Evolutionary conservation across 2,113 vertebrate species (phyloP).

Genomic region (Corvus cornix): DNA sequence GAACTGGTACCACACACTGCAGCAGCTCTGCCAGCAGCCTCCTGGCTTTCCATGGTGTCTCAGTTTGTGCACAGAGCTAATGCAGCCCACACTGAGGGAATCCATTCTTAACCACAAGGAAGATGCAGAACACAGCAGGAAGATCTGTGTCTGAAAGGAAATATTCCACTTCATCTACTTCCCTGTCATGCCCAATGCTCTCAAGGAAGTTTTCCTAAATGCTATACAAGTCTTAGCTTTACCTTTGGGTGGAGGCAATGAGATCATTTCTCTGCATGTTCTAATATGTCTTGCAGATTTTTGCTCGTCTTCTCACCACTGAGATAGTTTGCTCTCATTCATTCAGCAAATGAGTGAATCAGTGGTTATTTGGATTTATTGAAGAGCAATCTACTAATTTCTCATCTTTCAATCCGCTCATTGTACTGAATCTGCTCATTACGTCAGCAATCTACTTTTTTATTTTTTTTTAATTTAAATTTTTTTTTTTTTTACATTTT

Average conservation of each 20-base stretch:
- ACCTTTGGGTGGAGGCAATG: constrained; percentile 33
- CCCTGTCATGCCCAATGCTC: neutral
- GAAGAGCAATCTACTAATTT: neutral
- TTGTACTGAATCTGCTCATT: neutral
- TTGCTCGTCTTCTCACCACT: neutral
- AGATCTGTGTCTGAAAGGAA: neutral
- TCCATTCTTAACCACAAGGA: neutral
- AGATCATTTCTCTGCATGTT: constrained; percentile 48
- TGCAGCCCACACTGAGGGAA: neutral
- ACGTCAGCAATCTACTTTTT: neutral
- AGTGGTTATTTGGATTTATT: constrained; percentile 25
- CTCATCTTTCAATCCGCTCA: neutral
- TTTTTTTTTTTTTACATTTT: neutral
- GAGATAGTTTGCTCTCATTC: constrained; percentile 20
- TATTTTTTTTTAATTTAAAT: neutral
- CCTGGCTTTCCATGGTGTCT: neutral
- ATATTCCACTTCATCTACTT: neutral
- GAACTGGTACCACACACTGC: neutral
- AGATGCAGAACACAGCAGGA: neutral
- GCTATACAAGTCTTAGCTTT: constrained; percentile 5
- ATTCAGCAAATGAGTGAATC: constrained; percentile 25
- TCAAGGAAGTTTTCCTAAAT: neutral
- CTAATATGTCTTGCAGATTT: constrained; percentile 41
- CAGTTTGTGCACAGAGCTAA: neutral
- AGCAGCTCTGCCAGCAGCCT: neutral